Evolutionary conservation across 2,888 invertebrate species (phyloP), one percentile per base, ranked within the genome.

Genomic region (Linnaemya tessellans): DNA sequence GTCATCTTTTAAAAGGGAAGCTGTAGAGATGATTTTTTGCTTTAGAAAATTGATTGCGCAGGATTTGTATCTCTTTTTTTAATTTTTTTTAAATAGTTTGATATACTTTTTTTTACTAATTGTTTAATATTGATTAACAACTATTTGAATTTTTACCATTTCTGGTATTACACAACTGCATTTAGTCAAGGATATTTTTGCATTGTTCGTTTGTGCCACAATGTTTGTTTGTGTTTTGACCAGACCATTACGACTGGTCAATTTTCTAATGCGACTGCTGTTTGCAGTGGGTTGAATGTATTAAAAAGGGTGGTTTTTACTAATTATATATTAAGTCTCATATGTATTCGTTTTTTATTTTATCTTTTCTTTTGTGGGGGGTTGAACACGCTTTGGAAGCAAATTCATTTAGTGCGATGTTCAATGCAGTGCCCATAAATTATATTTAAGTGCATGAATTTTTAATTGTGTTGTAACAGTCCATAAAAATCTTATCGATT

Each of bases 141-240:
- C 10, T 46, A 51, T 35, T 71, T 46, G 3, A 18, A 49, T 80
- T 75, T 78, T 46, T 41, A 43, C 3, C 15, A 56, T 13, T 46
- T 73, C 30, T 20, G n/a, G n/a, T 74, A 71, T 84, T 85, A 79
- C 74, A 78, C 84, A 87, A 87, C 87, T 84, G 83, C 81, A 84
- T 70, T 84, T 58, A 46, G 73, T 80, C 79, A 85, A 84, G 84
- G 84, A 85, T 85, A 71, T 49, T 82, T 73, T 75, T 83, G 75
- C 71, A 83, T 68, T 87, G 85, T 79, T 79, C 70, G 30, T 38
- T 78, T 35, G 22, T 46, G 35, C 13, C 81, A 58, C 25, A 43
- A 51, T 49, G 20, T 74, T 65, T 74, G 43, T 78, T 75, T 74
- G 64, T 51, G 73, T 65, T 79, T 68, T 79, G 79, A 74, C 78